Percentiles rank a stretch among this genome's conserved stretches.
Evolutionary conservation across 2,888 invertebrate species (phyloP).

Genomic region (Autographa gamma): DNA sequence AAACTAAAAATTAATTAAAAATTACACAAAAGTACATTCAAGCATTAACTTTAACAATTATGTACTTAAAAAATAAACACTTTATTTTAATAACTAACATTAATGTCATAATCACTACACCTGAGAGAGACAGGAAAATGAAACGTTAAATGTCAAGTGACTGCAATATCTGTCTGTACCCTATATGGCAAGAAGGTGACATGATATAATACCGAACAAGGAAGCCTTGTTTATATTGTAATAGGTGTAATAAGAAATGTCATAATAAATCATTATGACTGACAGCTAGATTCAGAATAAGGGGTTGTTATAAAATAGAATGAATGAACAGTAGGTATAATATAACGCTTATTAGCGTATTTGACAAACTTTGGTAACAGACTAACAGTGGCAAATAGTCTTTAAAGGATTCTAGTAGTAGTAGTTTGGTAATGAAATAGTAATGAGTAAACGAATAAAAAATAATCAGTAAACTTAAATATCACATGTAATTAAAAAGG

Average conservation of each 20-base stretch:
- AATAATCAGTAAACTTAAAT: too few relatives aligned
- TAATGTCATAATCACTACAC: neutral
- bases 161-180: neutral
- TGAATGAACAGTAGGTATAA: neutral
- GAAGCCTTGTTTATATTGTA: neutral
- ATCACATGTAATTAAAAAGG: too few relatives aligned
- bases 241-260: constrained; percentile 1
- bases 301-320: neutral
- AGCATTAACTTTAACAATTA: neutral
- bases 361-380: too few relatives aligned
- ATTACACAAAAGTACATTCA: neutral
- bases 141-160: neutral
- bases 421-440: too few relatives aligned
- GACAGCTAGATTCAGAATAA: neutral
- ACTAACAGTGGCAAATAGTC: too few relatives aligned
- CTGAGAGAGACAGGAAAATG: neutral
- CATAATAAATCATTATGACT: constrained; percentile 13
- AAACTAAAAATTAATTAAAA: neutral
- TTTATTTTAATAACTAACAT: neutral
- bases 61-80: neutral
- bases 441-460: too few relatives aligned
- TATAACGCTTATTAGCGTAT: too few relatives aligned
- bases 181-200: constrained; percentile 2
- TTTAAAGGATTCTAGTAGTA: too few relatives aligned
- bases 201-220: neutral